phyloP scores from a whole-genome alignment of 1,140 invertebrate species.

The Drosophila truncata region DNA sequence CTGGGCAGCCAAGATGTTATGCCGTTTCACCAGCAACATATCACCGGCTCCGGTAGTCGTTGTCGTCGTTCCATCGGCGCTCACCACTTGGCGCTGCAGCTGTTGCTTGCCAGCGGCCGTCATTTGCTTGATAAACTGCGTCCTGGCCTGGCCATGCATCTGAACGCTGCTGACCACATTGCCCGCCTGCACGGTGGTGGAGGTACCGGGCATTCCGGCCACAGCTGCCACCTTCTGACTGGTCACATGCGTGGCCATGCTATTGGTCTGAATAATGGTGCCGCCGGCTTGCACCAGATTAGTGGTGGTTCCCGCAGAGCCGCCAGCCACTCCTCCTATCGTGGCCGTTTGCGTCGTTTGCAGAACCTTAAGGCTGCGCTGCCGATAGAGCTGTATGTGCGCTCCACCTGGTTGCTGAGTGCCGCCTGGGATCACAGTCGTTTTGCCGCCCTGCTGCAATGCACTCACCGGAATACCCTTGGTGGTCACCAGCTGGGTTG shows the following conservation, averaged over 20 bases:
- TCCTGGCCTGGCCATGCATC: constrained; percentile 68
- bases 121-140: constrained; percentile 85
- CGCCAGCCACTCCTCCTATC: constrained; percentile 21
- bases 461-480: constrained; percentile 85
- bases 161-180: constrained; percentile 80
- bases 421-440: constrained; percentile 86
- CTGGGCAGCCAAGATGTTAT: constrained; percentile 87
- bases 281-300: constrained; percentile 59
- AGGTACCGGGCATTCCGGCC: constrained; percentile 69
- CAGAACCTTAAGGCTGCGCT: constrained; percentile 86
- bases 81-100: constrained; percentile 87
- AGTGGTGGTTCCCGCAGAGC: constrained; percentile 19
- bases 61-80: constrained; percentile 86
- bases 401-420: constrained; percentile 82
- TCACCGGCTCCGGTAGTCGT: constrained; percentile 84
- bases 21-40: constrained; percentile 90
- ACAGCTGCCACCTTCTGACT: constrained; percentile 84
- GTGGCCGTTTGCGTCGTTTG: constrained; percentile 55
- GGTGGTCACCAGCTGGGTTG: constrained; percentile 82
- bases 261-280: constrained; percentile 75
- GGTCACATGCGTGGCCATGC: constrained; percentile 73
- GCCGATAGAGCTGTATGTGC: constrained; percentile 86
- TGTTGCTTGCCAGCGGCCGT: constrained; percentile 84
- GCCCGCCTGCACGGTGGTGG: constrained; percentile 54
- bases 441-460: constrained; percentile 84